A percentile compares a stretch with the other conserved stretches of the same genome.
These are phyloP conservation scores for Labrus mixtus DNA, from an alignment of 2,113 vertebrate species.

Conservation along the genomic window DNA sequence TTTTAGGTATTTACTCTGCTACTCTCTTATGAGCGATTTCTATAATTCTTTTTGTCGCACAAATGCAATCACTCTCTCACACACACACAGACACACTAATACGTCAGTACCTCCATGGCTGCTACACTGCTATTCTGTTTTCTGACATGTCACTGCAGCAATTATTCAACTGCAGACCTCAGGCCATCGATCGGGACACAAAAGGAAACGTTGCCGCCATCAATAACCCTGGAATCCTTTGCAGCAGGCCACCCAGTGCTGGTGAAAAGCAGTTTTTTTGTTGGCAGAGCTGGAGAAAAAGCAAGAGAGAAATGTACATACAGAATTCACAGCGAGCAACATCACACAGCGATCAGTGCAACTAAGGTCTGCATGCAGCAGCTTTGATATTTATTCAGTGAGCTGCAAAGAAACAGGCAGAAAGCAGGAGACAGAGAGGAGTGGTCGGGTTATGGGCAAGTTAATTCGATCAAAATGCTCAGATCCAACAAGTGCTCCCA, in stretches of 20 bases:
- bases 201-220: constrained; percentile 43
- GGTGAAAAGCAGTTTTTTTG: background rate
- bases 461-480: constrained; percentile 64
- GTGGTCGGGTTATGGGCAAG: constrained; percentile 40
- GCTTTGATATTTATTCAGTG: constrained; percentile 34
- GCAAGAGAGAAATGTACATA: background rate
- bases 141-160: constrained; percentile 23
- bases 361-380: constrained; percentile 5
- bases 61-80: background rate
- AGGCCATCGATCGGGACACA: constrained; percentile 47
- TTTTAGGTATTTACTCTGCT: constrained; percentile 14
- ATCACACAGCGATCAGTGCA: constrained; percentile 5
- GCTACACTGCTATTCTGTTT: constrained; percentile 19
- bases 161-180: constrained; percentile 31
- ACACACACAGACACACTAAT: constrained; percentile 6
- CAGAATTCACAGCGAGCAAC: background rate
- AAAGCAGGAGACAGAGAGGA: constrained; percentile 18
- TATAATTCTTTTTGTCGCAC: constrained; percentile 10
- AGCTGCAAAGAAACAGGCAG: constrained; percentile 17
- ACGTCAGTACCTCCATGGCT: background rate
- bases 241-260: background rate
- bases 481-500: constrained; percentile 46
- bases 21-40: constrained; percentile 19
- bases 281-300: background rate
- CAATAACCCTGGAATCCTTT: constrained; percentile 44